Conservation (phyloP, 1,140 invertebrate species). For the Nylanderia fulva region DNA sequence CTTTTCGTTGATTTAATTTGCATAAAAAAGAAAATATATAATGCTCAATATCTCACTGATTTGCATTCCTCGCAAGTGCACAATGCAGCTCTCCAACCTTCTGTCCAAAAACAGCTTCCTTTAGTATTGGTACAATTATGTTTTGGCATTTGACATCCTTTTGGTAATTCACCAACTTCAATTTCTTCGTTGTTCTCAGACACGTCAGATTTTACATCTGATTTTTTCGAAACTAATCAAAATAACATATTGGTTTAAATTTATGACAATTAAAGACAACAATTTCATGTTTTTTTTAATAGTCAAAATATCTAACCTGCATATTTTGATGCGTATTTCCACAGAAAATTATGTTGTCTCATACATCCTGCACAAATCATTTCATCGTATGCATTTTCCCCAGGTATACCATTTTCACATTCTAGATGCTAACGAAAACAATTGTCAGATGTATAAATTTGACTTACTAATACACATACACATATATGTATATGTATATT, state of each 20-base stretch:
- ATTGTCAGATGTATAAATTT: constrained; percentile 5
- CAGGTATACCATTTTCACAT: constrained; percentile 86
- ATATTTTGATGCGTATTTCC: constrained; percentile 88
- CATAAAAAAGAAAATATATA: not conserved
- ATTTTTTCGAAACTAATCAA: constrained; percentile 44
- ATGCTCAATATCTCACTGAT: constrained; percentile 68
- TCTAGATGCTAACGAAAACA: constrained; percentile 89
- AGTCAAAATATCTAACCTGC: constrained; percentile 74
- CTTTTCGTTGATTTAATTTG: not conserved
- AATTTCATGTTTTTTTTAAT: not conserved
- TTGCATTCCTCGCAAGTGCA: constrained; percentile 90
- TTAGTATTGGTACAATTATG: constrained; percentile 41
- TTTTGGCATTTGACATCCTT: constrained; percentile 79
- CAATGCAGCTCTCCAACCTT: constrained; percentile 91
- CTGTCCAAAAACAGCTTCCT: constrained; percentile 89
- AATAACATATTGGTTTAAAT: not conserved
- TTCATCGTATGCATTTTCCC: constrained; percentile 90
- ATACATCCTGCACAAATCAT: constrained; percentile 93
- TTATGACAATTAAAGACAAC: not conserved
- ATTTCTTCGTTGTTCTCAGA: constrained; percentile 61
- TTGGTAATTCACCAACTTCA: constrained; percentile 66
- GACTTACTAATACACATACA: not conserved
- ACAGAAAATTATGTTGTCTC: constrained; percentile 91
- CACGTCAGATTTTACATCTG: constrained; percentile 41
- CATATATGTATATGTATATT: constrained; percentile 8